Evolutionary conservation across 92 coral and sea anemone species (phyloP).

Genomic region (Siderastrea radians): DNA sequence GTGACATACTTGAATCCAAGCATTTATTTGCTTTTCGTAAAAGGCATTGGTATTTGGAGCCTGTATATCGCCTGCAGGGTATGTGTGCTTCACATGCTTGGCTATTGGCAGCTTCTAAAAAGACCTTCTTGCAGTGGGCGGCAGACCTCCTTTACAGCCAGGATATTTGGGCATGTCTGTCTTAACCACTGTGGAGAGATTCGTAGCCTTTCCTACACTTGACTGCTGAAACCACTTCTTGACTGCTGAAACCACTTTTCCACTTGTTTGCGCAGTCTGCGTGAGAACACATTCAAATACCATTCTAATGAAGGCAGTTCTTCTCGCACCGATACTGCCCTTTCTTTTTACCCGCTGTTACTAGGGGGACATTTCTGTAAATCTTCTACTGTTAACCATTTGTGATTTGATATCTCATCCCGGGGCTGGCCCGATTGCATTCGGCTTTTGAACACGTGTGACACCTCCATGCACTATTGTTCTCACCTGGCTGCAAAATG

Average conservation of each 20-base stretch:
- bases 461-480: too few relatives aligned
- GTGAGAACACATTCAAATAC: slow-evolving; percentile 49
- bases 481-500: too few relatives aligned
- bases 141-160: slow-evolving; percentile 57
- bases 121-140: slow-evolving; percentile 39
- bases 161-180: slow-evolving; percentile 56
- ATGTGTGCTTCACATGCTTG: slow-evolving; percentile 44
- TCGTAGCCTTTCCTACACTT: slow-evolving; percentile 18
- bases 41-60: slow-evolving; percentile 49
- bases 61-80: slow-evolving; percentile 14
- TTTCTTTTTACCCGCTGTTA: too few relatives aligned
- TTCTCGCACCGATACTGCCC: too few relatives aligned
- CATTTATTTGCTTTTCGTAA: slow-evolving; percentile 37
- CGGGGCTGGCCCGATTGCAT: too few relatives aligned
- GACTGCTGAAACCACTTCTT: slow-evolving; percentile 20
- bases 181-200: slow-evolving; percentile 42
- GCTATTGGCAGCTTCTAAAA: slow-evolving; percentile 43
- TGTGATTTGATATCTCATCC: too few relatives aligned
- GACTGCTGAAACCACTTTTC: slow-evolving; percentile 25
- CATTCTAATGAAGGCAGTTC: slow-evolving; percentile 32
- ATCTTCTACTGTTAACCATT: too few relatives aligned
- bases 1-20: slow-evolving; percentile 53
- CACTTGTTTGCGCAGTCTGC: slow-evolving; percentile 33
- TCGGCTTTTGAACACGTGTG: too few relatives aligned
- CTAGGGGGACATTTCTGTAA: too few relatives aligned